Evolutionary conservation across 2,888 invertebrate genomes (phyloP).

Genomic region (Ennomos fuscantarius): DNA sequence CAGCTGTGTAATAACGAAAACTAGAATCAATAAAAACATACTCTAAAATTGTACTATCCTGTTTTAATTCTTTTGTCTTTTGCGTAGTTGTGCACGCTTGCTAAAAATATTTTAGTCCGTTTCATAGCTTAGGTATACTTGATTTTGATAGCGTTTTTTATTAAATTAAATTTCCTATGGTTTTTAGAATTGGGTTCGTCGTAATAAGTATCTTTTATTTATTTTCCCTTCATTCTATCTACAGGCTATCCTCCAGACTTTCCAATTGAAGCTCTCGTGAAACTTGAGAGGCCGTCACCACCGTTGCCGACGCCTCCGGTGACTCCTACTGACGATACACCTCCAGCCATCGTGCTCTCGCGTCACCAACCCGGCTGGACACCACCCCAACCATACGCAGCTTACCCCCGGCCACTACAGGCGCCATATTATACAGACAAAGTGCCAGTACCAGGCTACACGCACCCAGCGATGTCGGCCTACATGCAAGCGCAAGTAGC

Average conservation of each 20-base stretch:
- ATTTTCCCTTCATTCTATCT: constrained; percentile 40
- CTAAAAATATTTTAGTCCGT: too few species aligned
- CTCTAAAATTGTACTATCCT: background rate
- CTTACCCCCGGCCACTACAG: constrained; percentile 72
- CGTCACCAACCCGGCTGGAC: constrained; percentile 72
- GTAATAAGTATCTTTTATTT: background rate
- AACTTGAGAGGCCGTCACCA: constrained; percentile 85
- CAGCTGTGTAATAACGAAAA: too few species aligned
- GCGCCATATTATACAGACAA: constrained; percentile 74
- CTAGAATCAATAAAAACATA: too few species aligned
- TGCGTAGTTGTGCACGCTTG: too few species aligned
- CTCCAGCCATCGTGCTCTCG: constrained; percentile 77
- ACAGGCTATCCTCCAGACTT: constrained; percentile 86
- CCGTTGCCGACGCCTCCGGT: constrained; percentile 90
- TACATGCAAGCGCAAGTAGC: constrained; percentile 80
- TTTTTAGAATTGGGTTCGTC: too few species aligned
- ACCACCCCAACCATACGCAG: constrained; percentile 67
- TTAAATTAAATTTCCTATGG: too few species aligned
- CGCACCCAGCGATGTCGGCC: constrained; percentile 72
- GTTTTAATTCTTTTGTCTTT: background rate
- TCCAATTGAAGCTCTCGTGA: constrained; percentile 84
- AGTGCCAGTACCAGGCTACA: constrained; percentile 62
- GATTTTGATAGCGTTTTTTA: too few species aligned
- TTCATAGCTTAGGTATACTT: too few species aligned
- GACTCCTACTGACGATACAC: constrained; percentile 88